Conservation (phyloP, 2,113 vertebrate genomes). For the Bostrychus sinensis region DNA sequence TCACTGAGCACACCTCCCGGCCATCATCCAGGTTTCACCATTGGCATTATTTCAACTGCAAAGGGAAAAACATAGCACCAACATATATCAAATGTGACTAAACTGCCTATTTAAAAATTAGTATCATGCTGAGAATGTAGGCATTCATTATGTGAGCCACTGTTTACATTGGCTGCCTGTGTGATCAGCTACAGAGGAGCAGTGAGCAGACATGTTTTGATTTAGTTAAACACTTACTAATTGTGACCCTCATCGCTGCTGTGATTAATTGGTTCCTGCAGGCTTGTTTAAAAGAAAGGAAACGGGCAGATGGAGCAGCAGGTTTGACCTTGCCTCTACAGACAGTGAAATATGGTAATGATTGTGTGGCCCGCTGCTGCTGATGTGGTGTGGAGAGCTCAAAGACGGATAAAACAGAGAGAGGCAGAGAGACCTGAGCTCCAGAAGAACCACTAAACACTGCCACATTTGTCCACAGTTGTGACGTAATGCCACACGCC, state of each 20-base stretch:
- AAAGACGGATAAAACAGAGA: constrained; percentile 62
- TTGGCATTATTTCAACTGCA: neutral
- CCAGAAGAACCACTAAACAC: constrained; percentile 74
- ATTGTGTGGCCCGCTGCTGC: constrained; percentile 61
- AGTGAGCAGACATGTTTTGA: constrained; percentile 57
- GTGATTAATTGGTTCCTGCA: constrained; percentile 69
- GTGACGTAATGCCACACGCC: constrained; percentile 66
- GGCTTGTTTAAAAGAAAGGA: constrained; percentile 24
- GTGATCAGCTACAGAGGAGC: constrained; percentile 16
- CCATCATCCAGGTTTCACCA: too few species aligned
- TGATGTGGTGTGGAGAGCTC: constrained; percentile 68
- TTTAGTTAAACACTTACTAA: constrained; percentile 67
- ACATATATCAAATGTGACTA: neutral
- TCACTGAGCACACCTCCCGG: too few species aligned
- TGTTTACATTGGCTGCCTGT: constrained; percentile 43
- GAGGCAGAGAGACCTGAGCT: constrained; percentile 61
- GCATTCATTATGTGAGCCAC: constrained; percentile 41
- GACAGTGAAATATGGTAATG: constrained; percentile 68
- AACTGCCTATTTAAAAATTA: neutral
- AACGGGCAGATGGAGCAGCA: constrained; percentile 44
- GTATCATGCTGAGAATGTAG: constrained; percentile 17
- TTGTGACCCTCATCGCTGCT: constrained; percentile 60
- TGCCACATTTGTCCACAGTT: constrained; percentile 72
- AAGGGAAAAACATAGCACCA: neutral
- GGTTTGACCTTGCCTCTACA: constrained; percentile 53